Evolutionary conservation across 2,113 vertebrate species (phyloP), one percentile per base, ranked within the genome.

Genomic region (Thamnophis sirtalis): DNA sequence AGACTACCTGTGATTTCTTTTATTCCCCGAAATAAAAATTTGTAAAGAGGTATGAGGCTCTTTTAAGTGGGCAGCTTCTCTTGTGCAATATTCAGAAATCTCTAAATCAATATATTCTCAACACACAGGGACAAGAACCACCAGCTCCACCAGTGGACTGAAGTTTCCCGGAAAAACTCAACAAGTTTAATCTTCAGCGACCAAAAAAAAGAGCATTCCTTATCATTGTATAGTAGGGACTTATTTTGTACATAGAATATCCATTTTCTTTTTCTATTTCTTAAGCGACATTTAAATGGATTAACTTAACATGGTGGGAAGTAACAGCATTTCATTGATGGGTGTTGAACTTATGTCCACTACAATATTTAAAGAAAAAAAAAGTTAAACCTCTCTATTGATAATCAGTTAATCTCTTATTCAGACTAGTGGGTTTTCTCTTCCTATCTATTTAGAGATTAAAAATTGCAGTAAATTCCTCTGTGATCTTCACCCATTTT

Each of bases 121-220:
- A 97, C 97, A 96, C 92, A 58, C 96, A 97, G 95, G 96, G 97
- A 91, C 97, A 98, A 96, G 99, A 98, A 84, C 99, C 99, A 63
- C 99, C 99, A 93, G 98, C 98, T 49, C 99, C 99, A 90, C 98
- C 99, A 85, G 96, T 99, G 96, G 98, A 99, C 95, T 99, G 99
- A 95, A 96, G 86, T 91, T 56, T 50, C 84, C 28, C 90, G 90
- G 68, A 96, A 94, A 93, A 94, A 89, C 94, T 94, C 95, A 94
- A 91, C 95, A 96, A 95, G 95, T 95, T 95, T 96, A 95, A 96
- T 89, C 95, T 97, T 96, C 96, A 96, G 97, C 86, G 97, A 98
- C 97, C 97, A 97, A 97, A 98, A 96, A 95, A 97, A 95, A 93
- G 90, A 97, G 96, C 96, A 96, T 92, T 97, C 95, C 95, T 94